Base-by-base conservation (phyloP, 2,888 invertebrate species). In the Aphelenchoides bicaudatus region DNA sequence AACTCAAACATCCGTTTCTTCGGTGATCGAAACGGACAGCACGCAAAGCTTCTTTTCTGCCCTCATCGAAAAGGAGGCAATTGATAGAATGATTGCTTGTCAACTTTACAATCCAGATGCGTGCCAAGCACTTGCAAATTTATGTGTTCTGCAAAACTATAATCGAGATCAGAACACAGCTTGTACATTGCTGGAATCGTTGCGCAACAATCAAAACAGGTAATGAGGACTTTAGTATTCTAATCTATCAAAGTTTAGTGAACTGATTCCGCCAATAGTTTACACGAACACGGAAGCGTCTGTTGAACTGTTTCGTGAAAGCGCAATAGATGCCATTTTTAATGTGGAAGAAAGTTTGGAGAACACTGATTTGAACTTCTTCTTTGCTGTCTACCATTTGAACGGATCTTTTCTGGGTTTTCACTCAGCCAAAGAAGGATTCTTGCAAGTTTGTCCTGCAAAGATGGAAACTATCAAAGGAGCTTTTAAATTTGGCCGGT, bases 111-210 rank as follows among this genome's bases (percentile, higher is more conserved):
- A 66, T 46, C 25, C 39, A 10, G 46, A 54, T 25, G 56, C 58
- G 31, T 67, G 67, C 39, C 85, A 87, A 79, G 82, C 84, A 60
- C 79, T 88, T 59, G 85, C 86, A 1, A 87, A 87, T 79, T 82
- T 87, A 79, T 88, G 88, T 72, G 82, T 84, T 0, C 78, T 87
- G 56, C 82, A 75, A 53, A 65, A 78, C 54, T 79, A 84, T 64
- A 82, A 82, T 80, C 67, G 38, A 28, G 47, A 51, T 27, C 27
- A 29, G 28, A 47, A 31, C 30, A 56, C 37, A 0, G 57, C 63
- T 13, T 62, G 65, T 21, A 66, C 51, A 19, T 62, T 65, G 8
- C 68, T 71, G 39, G 61, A 59, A 31, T 31, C 39, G 3, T 39
- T 63, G 1, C 62, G 61, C 63, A 59, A 60, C 61, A 52, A 61